Evolutionary conservation across 2,888 invertebrate genomes (phyloP), one percentile per base, ranked within the genome.

Genomic region (Trichogramma dendrolimi): DNA sequence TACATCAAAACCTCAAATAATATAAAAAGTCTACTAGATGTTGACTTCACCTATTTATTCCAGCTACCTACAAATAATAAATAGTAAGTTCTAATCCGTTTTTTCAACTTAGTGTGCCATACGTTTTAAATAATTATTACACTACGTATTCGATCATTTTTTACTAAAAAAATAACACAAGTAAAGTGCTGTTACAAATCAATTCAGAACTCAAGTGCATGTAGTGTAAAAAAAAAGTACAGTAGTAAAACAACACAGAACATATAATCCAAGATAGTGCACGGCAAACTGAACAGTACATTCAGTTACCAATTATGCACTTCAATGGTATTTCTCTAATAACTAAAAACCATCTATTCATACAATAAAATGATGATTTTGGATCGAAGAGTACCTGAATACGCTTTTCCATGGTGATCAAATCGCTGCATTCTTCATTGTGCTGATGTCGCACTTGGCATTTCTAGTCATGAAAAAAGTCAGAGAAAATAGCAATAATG

Each of bases 401-500:
- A 55, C 94, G 84, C 78, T 94, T 94, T 83, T 94, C 94, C 94
- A 94, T 94, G 48, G 94, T 94, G 70, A 94, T 88, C 72, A 94
- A 84, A 80, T 94, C 94, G 79, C 90, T 94, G 82, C 94, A 94
- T 77, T 94, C 94, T 76, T 94, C 94, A 80, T 94, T 94, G 80
- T 94, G 94, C 73, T 92, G 91, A 79, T 94, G 94, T 58, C 91
- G 88, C 57, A 94, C 94, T 73, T 88, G 86, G 81, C 94, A 94
- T 86, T 94, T 94, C 88, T 91, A 81, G 63, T 74, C 72, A 76
- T 75, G 69, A 73, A 77, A 77, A 71, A 69, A 74, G 70, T 72
- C 68, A 73, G 65, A 79, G 76, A 76, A 74, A 74, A 69, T 73
- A 69, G 69, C 67, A 69, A 71, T 67, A 63, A 69, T 46, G 63